These are phyloP conservation scores for Hirtodrosophila duncani DNA, from an alignment of 2,888 invertebrate species.

Conservation along the genomic window DNA sequence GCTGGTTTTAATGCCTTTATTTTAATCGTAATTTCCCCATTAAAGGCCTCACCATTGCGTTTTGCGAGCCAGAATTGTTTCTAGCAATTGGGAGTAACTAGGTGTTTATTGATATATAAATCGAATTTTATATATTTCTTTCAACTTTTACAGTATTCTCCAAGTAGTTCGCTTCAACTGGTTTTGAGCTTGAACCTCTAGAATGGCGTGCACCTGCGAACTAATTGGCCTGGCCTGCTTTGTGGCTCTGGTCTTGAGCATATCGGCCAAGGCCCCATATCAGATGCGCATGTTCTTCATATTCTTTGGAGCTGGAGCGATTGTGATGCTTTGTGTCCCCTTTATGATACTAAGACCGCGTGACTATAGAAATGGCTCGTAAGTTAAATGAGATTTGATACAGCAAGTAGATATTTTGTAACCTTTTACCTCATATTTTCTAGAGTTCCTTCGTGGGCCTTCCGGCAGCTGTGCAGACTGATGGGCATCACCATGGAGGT, in stretches of 20 bases:
- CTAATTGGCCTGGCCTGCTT: constrained; percentile 74
- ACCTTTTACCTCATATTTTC: not conserved
- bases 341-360: constrained; percentile 86
- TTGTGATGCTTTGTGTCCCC: constrained; percentile 84
- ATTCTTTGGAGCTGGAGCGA: constrained; percentile 81
- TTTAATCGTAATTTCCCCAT: too few species aligned
- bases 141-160: constrained; percentile 1
- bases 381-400: constrained; percentile 79
- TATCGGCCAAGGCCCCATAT: constrained; percentile 81
- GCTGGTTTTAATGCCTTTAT: too few species aligned
- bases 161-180: too few species aligned
- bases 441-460: constrained; percentile 85
- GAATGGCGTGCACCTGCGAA: constrained; percentile 75
- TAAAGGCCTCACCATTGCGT: too few species aligned
- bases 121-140: too few species aligned
- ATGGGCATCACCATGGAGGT: constrained; percentile 86
- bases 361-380: constrained; percentile 88
- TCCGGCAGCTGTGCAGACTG: constrained; percentile 79
- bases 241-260: constrained; percentile 71
- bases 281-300: constrained; percentile 85
- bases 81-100: too few species aligned
- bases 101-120: too few species aligned
- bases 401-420: not conserved
- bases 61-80: too few species aligned
- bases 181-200: not conserved